Evolutionary conservation across 1,140 invertebrate species (phyloP).

Genomic region (Alviniconcha marisindica): DNA sequence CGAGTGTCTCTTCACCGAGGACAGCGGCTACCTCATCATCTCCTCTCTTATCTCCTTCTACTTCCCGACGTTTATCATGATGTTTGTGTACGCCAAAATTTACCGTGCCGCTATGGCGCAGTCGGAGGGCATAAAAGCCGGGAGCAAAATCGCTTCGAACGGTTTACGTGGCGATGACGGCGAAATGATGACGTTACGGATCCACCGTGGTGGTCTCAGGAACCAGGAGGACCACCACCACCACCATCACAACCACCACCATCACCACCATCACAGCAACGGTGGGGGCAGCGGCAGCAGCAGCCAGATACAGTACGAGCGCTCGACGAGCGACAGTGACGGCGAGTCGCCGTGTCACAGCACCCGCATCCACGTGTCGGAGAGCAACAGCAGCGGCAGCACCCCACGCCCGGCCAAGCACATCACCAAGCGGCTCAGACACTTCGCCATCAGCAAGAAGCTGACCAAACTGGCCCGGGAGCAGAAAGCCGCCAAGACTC

Average conservation of each 20-base stretch:
- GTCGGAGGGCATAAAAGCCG: constrained; percentile 66
- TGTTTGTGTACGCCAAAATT: constrained; percentile 76
- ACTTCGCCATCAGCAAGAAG: constrained; percentile 72
- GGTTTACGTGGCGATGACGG: constrained; percentile 61
- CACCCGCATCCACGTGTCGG: constrained; percentile 35
- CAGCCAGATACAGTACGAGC: constrained; percentile 33
- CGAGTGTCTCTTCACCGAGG: constrained; percentile 75
- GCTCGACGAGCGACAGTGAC: constrained; percentile 51
- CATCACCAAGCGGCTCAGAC: constrained; percentile 67
- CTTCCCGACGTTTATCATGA: constrained; percentile 77
- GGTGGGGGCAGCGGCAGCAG: constrained; percentile 16
- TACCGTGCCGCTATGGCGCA: constrained; percentile 70
- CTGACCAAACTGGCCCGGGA: constrained; percentile 81
- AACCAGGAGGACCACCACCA: constrained; percentile 41
- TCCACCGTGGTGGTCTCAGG: constrained; percentile 66
- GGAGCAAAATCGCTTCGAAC: constrained; percentile 62
- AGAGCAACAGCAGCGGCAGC: constrained; percentile 35
- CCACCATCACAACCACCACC: constrained; percentile 15
- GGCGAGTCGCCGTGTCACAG: constrained; percentile 49
- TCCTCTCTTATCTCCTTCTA: constrained; percentile 78
- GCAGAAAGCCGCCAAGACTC: constrained; percentile 94
- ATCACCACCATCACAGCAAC: constrained; percentile 18
- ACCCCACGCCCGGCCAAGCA: constrained; percentile 58
- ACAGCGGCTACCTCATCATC: constrained; percentile 76
- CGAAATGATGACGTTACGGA: constrained; percentile 70